A percentile compares a stretch with the other conserved stretches of the same genome.
Conservation (phyloP, 2,797 vertebrate species). For the Masticophis lateralis region DNA sequence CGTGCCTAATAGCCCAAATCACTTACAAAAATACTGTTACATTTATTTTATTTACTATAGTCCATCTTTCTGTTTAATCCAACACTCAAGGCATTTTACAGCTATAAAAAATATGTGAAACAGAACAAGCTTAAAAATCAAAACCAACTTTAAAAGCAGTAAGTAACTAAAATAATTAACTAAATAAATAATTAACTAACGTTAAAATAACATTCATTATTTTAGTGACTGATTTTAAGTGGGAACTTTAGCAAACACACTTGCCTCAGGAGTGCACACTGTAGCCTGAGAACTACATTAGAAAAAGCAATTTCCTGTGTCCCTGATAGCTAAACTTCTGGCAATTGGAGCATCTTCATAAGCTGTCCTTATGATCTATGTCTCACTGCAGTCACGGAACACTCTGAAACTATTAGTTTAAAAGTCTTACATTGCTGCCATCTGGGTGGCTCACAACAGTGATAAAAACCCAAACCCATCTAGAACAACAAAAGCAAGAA, state of each 20-base stretch:
- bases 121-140: background rate
- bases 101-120: background rate
- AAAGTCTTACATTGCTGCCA: background rate
- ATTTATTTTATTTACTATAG: background rate
- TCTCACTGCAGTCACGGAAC: background rate
- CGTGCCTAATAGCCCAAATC: background rate
- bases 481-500: background rate
- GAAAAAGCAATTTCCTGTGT: background rate
- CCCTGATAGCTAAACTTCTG: background rate
- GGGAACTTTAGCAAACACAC: background rate
- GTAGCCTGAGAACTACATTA: background rate
- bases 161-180: background rate
- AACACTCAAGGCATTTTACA: background rate
- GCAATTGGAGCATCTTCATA: background rate
- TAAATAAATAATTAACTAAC: background rate
- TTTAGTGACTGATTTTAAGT: background rate
- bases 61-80: background rate
- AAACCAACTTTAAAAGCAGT: background rate
- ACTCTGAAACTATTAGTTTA: background rate
- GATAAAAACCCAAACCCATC: background rate
- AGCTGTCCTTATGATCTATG: background rate
- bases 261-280: background rate
- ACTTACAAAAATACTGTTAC: background rate
- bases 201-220: background rate
- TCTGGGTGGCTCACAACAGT: background rate